Evolutionary conservation across 2,888 invertebrate genomes (phyloP).

Genomic region (Andrena haemorrhoa): DNA sequence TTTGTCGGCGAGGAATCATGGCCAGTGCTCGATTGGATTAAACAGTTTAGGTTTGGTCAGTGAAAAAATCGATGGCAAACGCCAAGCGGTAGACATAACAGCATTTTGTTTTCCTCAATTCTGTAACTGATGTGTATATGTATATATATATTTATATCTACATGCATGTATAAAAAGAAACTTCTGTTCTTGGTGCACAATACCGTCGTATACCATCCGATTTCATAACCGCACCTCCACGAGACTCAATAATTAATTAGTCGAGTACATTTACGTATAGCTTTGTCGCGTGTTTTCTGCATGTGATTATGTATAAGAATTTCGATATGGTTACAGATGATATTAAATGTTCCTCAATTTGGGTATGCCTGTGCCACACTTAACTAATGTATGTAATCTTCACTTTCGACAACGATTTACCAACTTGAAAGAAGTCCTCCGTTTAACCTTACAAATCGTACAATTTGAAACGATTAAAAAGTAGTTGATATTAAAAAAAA

Average conservation of each 20-base stretch:
- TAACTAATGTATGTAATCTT: constrained; percentile 2
- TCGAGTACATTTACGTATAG: constrained; percentile 34
- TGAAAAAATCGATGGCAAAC: too few species aligned
- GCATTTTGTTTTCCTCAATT: background rate
- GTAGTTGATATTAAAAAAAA: background rate
- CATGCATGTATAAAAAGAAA: constrained; percentile 17
- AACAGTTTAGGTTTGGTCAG: too few species aligned
- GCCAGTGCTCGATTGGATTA: too few species aligned
- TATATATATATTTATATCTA: constrained; percentile 13
- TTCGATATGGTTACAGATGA: constrained; percentile 18
- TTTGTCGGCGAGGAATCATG: too few species aligned
- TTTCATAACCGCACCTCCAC: constrained; percentile 6
- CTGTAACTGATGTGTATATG: constrained; percentile 6
- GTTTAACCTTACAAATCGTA: background rate
- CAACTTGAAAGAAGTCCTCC: background rate
- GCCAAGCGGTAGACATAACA: constrained; percentile 21
- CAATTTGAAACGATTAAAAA: background rate
- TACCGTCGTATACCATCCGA: constrained; percentile 18
- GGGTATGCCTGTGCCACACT: background rate
- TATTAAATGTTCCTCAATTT: background rate
- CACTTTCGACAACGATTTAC: constrained; percentile 2
- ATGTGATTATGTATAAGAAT: constrained; percentile 16
- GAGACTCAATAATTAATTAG: constrained; percentile 6
- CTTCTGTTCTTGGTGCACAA: constrained; percentile 19
- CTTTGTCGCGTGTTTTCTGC: constrained; percentile 9